Conservation (phyloP, 2,888 invertebrate species). For the Nephrotoma appendiculata region DNA sequence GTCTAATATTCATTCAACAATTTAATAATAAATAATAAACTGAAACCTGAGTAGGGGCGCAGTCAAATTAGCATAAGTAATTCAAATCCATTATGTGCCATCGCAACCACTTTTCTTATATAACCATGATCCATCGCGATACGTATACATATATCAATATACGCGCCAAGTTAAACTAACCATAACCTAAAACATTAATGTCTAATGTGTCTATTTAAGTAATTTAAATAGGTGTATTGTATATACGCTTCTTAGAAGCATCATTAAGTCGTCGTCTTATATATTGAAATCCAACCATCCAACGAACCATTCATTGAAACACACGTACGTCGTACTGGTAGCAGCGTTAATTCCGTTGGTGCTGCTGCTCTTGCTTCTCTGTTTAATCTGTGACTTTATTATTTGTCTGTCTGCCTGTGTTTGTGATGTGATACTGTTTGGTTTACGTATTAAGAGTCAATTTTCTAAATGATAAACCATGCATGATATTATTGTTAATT, state of each 20-base stretch:
- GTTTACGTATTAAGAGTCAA: conserved; percentile 10
- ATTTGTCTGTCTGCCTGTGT: background rate
- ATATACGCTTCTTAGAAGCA: background rate
- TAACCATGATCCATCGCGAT: background rate
- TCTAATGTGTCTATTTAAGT: background rate
- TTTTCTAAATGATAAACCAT: conserved; percentile 21
- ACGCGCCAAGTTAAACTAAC: background rate
- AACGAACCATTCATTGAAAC: background rate
- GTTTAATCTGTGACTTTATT: background rate
- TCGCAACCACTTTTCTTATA: background rate
- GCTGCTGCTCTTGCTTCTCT: background rate
- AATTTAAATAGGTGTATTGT: background rate
- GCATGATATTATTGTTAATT: conserved; percentile 9
- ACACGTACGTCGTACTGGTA: background rate
- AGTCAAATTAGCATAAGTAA: background rate
- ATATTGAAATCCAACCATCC: background rate
- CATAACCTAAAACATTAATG: background rate
- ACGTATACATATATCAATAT: background rate
- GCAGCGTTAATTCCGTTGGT: background rate
- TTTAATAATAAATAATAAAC: background rate
- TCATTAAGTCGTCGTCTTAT: background rate
- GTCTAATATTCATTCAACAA: background rate
- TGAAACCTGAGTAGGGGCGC: background rate
- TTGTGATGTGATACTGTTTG: background rate
- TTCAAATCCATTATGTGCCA: background rate